These are phyloP conservation scores for Moxostoma hubbsi DNA, from an alignment of 2,797 vertebrate genomes.

Conservation along the genomic window DNA sequence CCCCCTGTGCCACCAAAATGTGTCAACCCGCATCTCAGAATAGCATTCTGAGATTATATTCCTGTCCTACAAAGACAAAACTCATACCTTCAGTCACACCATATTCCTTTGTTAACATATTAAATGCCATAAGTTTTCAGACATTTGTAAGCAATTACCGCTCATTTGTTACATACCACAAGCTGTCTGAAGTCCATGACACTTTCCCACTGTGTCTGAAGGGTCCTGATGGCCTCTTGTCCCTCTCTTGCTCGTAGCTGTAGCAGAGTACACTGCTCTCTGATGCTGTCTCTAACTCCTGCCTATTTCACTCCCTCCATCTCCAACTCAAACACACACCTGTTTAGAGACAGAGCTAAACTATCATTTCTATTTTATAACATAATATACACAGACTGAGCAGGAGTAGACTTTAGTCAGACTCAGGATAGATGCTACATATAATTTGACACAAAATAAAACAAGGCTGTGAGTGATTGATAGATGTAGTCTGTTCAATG, in stretches of 20 bases:
- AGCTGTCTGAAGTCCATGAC: constrained; percentile 78
- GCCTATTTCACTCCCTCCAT: constrained; percentile 72
- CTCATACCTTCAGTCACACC: background rate
- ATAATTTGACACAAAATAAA: no score
- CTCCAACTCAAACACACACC: constrained; percentile 77
- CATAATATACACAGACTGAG: no score
- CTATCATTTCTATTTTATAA: no score
- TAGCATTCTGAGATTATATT: no score
- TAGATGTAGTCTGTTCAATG: no score
- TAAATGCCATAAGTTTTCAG: background rate
- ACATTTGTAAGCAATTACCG: background rate
- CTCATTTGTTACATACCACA: constrained; percentile 69
- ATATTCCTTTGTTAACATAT: background rate
- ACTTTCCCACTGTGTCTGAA: constrained; percentile 76
- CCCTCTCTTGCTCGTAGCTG: constrained; percentile 67
- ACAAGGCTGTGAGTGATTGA: no score
- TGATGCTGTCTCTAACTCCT: constrained; percentile 71
- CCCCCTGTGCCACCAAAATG: no score
- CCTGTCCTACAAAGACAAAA: constrained; percentile 63
- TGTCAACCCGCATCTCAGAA: no score
- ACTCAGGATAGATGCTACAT: no score
- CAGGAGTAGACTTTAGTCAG: no score
- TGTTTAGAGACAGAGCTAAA: constrained; percentile 49
- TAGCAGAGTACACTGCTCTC: constrained; percentile 68
- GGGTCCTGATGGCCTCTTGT: constrained; percentile 68